A percentile compares a stretch with the other conserved stretches of the same genome.
Conservation (phyloP, 2,113 vertebrate genomes). For the Damaliscus lunatus region DNA sequence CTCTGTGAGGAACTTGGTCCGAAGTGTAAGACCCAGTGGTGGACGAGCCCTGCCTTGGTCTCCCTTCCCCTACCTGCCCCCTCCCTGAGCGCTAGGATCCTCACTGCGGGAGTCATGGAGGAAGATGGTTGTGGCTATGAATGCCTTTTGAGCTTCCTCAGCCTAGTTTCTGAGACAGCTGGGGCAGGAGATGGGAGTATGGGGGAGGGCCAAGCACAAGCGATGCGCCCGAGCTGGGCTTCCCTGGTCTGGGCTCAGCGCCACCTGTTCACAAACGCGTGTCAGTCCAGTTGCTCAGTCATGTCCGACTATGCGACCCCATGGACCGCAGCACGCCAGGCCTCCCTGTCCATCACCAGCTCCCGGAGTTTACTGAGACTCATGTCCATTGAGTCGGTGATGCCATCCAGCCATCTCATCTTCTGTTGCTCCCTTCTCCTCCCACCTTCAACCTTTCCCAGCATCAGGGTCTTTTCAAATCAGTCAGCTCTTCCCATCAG, state of each 20-base stretch:
- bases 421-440: neutral
- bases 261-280: neutral
- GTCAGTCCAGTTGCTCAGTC: neutral
- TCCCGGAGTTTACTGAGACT: neutral
- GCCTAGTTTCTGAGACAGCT: neutral
- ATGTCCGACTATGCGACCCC: fast-evolving
- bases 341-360: neutral
- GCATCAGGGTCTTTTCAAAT: neutral
- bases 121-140: too few species aligned
- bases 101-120: neutral
- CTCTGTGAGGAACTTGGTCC: conserved; percentile 72
- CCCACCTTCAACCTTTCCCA: neutral
- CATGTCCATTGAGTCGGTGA: neutral
- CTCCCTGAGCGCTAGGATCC: neutral
- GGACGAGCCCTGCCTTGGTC: too few species aligned
- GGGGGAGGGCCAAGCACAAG: neutral
- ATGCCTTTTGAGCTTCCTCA: neutral
- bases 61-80: neutral
- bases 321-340: neutral
- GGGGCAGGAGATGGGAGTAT: neutral
- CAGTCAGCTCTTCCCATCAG: neutral
- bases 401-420: neutral
- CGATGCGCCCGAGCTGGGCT: neutral
- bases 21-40: conserved; percentile 40
- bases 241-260: neutral